Base-by-base conservation (phyloP, 2,113 vertebrate species). In the Meles meles region DNA sequence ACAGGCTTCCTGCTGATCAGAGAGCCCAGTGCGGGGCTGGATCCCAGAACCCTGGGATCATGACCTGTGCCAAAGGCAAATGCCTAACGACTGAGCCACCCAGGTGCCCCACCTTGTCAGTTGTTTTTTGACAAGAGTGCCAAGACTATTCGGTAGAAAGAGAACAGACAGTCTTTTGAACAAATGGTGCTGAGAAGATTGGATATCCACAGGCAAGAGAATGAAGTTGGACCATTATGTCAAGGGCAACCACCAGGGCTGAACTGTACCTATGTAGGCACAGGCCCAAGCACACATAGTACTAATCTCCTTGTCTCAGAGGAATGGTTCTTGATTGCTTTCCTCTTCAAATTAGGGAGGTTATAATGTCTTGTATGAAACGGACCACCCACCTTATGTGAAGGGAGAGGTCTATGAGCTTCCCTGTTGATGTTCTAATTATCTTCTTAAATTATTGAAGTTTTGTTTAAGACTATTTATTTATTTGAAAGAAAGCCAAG, bases 11-110 rank as follows among this genome's bases (percentile, higher is more conserved):
- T 9, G 9, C n/a, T 12, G 5, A 72, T 9, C 69, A 72, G n/a
- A 21, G 69, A 13, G 23, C 39, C 23, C 6, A 0, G 4, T 14
- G 4, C 0, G 1, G 71, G 71, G 39, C 12, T 74, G 5, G 6
- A 74, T 42, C 11, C 23, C 21, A 42, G 4, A 6, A 74, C 39
- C 3, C 18, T 14, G 37, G 11, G 39, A 14, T 42, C 37, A 42
- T 74, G 71, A 74, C 23, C 71, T 27, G 39, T 42, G 39, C 23
- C 12, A 23, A 74, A 74, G 71, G 12, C 39, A 14, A 23, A 42
- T 52, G 3, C 39, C 20, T 74, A 72, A 72, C 69, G 2, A 39
- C 20, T n/a, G n/a, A 39, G n/a, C 69, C n/a, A 39, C 69, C 44
- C 52, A 55, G 5, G 17, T 0, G 52, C 17, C 52, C 52, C 52